phyloP scores from a whole-genome alignment of 2,888 invertebrate species.

The Meteorus colon region DNA sequence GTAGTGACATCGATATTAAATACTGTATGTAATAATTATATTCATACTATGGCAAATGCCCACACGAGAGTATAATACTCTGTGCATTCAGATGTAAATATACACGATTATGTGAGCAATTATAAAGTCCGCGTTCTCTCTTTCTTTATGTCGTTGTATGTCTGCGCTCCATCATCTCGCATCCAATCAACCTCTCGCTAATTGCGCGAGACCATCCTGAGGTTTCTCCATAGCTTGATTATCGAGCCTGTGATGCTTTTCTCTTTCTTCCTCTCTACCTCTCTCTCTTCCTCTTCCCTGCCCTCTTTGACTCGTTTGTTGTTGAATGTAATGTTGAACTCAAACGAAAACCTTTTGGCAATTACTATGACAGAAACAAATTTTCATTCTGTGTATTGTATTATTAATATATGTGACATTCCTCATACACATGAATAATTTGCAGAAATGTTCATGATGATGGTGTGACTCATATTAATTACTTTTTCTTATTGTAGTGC shows the following conservation, averaged over 20 bases:
- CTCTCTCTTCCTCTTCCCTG: neutral
- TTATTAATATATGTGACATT: too few relatives aligned
- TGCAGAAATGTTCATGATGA: too few relatives aligned
- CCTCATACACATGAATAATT: too few relatives aligned
- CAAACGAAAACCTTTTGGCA: slow-evolving; percentile 15
- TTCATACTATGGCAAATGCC: neutral
- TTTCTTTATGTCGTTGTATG: neutral
- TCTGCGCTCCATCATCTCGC: slow-evolving; percentile 43
- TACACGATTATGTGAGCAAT: slow-evolving; percentile 24
- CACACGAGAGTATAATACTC: neutral
- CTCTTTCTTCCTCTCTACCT: slow-evolving; percentile 3
- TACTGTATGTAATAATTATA: neutral
- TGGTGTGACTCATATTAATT: too few relatives aligned
- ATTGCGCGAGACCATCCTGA: slow-evolving; percentile 49
- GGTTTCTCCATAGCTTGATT: slow-evolving; percentile 49
- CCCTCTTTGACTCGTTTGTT: neutral
- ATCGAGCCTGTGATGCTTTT: slow-evolving; percentile 38
- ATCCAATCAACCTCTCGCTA: slow-evolving; percentile 52
- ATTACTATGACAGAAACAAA: slow-evolving; percentile 15
- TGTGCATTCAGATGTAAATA: slow-evolving; percentile 1
- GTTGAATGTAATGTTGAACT: neutral
- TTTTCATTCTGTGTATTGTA: too few relatives aligned
- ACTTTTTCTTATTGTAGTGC: too few relatives aligned
- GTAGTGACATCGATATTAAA: slow-evolving; percentile 9
- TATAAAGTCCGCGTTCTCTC: slow-evolving; percentile 11